phyloP scores from a whole-genome alignment of 2,113 vertebrate species.

The Aix galericulata region DNA sequence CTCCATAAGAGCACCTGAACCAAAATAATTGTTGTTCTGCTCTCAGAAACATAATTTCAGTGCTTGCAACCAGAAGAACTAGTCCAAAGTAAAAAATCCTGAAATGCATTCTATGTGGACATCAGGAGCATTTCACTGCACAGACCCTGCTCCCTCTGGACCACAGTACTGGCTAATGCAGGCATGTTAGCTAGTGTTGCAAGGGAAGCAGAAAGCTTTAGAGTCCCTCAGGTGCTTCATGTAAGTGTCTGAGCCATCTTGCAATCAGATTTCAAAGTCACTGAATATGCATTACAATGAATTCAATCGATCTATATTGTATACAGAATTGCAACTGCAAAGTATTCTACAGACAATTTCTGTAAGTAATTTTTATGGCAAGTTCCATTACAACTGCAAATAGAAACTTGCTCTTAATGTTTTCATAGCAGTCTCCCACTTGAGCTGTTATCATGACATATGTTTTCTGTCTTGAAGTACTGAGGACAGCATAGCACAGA shows the following conservation, averaged over 20 bases:
- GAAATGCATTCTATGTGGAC: background rate
- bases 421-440: slow-evolving; percentile 31
- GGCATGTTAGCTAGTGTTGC: rapidly evolving
- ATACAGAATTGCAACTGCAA: background rate
- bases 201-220: background rate
- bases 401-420: slow-evolving; percentile 13
- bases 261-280: background rate
- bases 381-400: slow-evolving; percentile 31
- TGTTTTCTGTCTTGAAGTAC: slow-evolving; percentile 4
- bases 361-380: slow-evolving; percentile 32
- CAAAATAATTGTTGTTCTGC: background rate
- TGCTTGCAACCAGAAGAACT: background rate
- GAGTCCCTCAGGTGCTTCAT: background rate
- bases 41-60: background rate
- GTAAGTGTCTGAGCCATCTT: background rate
- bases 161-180: background rate
- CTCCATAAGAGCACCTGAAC: background rate
- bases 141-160: background rate
- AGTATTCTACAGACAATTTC: slow-evolving; percentile 8
- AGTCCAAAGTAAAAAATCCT: background rate
- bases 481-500: slow-evolving; percentile 15
- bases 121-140: rapidly evolving
- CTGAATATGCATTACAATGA: slow-evolving; percentile 15
- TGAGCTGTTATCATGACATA: slow-evolving; percentile 25
- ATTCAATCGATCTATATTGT: background rate